Evolutionary conservation across 2,888 invertebrate species (phyloP).

Genomic region (Ochropacha duplaris): DNA sequence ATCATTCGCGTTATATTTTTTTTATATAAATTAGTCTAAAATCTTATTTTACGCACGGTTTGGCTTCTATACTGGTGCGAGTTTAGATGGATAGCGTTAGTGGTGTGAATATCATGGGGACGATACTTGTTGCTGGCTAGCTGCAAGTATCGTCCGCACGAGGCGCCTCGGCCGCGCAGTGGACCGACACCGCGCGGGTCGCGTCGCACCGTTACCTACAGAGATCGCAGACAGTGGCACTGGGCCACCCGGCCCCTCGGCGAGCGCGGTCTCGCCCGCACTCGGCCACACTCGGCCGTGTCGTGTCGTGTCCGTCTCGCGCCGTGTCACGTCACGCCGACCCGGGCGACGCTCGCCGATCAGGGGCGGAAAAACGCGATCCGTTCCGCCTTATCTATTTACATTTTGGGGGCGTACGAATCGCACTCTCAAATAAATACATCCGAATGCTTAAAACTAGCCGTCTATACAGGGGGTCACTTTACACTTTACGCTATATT

Average conservation of each 20-base stretch:
- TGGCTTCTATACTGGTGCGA: constrained; percentile 78
- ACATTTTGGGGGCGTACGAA: constrained; percentile 66
- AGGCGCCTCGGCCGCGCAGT: constrained; percentile 41
- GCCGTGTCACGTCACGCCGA: constrained; percentile 8
- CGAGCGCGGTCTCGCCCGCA: constrained; percentile 46
- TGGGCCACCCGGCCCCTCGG: constrained; percentile 59
- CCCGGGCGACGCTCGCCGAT: constrained; percentile 60
- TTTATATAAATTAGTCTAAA: constrained; percentile 64
- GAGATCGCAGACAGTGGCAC: constrained; percentile 76
- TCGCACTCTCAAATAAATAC: constrained; percentile 76
- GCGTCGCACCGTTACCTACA: constrained; percentile 61
- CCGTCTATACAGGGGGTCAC: constrained; percentile 80
- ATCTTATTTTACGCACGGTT: constrained; percentile 76
- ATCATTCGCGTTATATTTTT: constrained; percentile 62
- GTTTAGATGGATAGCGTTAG: constrained; percentile 68
- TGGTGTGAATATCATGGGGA: constrained; percentile 53
- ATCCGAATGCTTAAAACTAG: constrained; percentile 77
- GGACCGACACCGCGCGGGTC: constrained; percentile 55
- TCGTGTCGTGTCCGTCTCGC: constrained; percentile 15
- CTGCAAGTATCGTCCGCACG: constrained; percentile 31
- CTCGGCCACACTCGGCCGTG: constrained; percentile 9
- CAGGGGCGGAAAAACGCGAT: constrained; percentile 61
- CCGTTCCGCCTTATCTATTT: constrained; percentile 71
- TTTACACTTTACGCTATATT: constrained; percentile 80
- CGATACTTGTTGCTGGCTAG: constrained; percentile 30